phyloP scores from a whole-genome alignment of 2,113 vertebrate genomes.

The Alosa alosa region DNA sequence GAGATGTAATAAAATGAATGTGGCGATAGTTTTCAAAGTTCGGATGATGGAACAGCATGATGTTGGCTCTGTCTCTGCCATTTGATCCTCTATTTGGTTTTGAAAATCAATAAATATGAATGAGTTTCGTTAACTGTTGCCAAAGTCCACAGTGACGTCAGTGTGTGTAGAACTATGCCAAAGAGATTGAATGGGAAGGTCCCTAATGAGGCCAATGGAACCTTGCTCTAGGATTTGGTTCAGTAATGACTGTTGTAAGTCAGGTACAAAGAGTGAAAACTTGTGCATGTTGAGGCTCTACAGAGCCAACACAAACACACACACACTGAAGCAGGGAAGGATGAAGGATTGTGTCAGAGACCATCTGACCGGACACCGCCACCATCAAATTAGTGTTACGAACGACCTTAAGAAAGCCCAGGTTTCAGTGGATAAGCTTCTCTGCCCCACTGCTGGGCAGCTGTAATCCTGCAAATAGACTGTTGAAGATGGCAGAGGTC shows the following conservation, averaged over 20 bases:
- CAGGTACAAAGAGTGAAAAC: neutral
- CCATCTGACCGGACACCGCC: neutral
- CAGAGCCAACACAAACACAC: neutral
- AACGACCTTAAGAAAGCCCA: neutral
- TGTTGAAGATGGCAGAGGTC: neutral
- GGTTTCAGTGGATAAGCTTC: neutral
- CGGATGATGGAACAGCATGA: neutral
- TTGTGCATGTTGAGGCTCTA: neutral
- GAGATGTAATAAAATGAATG: neutral
- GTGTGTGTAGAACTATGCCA: neutral
- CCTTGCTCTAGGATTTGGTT: neutral
- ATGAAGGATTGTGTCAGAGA: neutral
- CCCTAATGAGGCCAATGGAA: neutral
- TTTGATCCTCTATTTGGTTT: neutral
- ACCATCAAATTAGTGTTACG: neutral
- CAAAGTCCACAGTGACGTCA: neutral
- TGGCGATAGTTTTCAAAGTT: neutral
- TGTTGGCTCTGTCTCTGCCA: neutral
- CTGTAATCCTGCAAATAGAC: neutral
- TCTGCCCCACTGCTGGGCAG: neutral
- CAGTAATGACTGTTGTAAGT: neutral
- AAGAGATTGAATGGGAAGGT: neutral
- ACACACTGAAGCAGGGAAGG: neutral
- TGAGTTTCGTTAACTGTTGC: neutral
- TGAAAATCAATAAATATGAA: neutral